Evolutionary conservation across 2,888 invertebrate genomes (phyloP), one percentile per base, ranked within the genome.

Genomic region (Caenorhabditis auriculariae): DNA sequence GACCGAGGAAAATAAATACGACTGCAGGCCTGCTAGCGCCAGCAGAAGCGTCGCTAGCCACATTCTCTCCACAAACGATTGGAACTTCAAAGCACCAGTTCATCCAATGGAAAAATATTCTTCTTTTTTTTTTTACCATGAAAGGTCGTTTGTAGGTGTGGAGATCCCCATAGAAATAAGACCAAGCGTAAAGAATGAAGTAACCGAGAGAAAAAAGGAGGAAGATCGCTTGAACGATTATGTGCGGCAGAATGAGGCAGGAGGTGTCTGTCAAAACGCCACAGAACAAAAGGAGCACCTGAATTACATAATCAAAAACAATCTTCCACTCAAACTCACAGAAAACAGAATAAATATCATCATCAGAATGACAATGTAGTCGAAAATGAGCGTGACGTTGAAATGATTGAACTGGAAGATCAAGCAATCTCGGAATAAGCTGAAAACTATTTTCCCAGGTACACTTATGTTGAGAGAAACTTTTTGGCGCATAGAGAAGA

Each of bases 121-220:
- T 45, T 4, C 12, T 6, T 21, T 21, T 7, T 44, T 45, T 29
- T 12, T 17, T 19, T 54, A 74, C 75, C 64, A 64, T 57, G 51
- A 77, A 78, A 4, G 49, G 42, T 21, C 66, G 38, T 24, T 66
- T 50, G 42, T 77, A 69, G 1, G 64, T 69, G 52, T 75, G 69
- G 9, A 78, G 51, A 53, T 78, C 78, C 24, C 71, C 78, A 50
- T 78, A 75, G 54, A 78, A 75, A 57, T 78, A 78, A 6, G 72
- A 69, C 70, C 75, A 78, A 0, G 78, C 78, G 50, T 78, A 76
- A 27, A 77, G 61, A 9, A 75, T 35, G 45, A 78, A 78, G 47
- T 78, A 77, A 7, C 72, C 75, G 21, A 76, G 29, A 12, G 77
- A 77, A 59, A 66, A 72, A 37, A 78, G 49, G 0, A 78, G 64